phyloP scores from a whole-genome alignment of 2,888 invertebrate genomes.

The Nymphalis polychloros region DNA sequence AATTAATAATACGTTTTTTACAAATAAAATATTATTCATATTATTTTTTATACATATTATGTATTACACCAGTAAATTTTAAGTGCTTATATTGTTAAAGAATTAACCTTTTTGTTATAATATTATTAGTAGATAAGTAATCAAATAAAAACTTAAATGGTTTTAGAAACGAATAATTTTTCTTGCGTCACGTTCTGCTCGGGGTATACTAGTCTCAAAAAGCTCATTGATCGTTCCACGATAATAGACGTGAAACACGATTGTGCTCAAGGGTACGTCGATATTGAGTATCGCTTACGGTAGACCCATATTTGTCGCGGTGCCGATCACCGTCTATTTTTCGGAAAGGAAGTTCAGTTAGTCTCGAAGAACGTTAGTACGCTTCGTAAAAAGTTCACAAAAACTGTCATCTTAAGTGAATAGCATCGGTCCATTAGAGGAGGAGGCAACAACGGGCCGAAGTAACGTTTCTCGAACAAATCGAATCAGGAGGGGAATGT shows the following conservation, averaged over 20 bases:
- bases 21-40: background rate
- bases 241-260: slow-evolving; percentile 57
- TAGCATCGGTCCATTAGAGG: slow-evolving; percentile 64
- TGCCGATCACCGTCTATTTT: slow-evolving; percentile 54
- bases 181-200: slow-evolving; percentile 28
- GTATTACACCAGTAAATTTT: background rate
- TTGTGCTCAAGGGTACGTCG: slow-evolving; percentile 51
- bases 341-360: slow-evolving; percentile 50
- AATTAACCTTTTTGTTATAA: too few relatives aligned
- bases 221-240: slow-evolving; percentile 39
- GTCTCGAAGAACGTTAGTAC: slow-evolving; percentile 57
- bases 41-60: too few relatives aligned
- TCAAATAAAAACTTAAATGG: slow-evolving; percentile 2
- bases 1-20: background rate
- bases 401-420: slow-evolving; percentile 63
- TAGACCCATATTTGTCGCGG: slow-evolving; percentile 56
- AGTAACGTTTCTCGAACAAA: slow-evolving; percentile 67
- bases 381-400: slow-evolving; percentile 58
- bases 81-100: background rate
- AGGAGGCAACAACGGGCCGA: slow-evolving; percentile 46
- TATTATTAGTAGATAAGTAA: too few relatives aligned
- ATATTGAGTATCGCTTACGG: slow-evolving; percentile 72
- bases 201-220: slow-evolving; percentile 28
- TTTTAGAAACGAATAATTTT: slow-evolving; percentile 15
- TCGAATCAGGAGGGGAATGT: slow-evolving; percentile 68